These are phyloP conservation scores for Aspidapion aeneum DNA, from an alignment of 2,888 invertebrate genomes.

Conservation along the genomic window DNA sequence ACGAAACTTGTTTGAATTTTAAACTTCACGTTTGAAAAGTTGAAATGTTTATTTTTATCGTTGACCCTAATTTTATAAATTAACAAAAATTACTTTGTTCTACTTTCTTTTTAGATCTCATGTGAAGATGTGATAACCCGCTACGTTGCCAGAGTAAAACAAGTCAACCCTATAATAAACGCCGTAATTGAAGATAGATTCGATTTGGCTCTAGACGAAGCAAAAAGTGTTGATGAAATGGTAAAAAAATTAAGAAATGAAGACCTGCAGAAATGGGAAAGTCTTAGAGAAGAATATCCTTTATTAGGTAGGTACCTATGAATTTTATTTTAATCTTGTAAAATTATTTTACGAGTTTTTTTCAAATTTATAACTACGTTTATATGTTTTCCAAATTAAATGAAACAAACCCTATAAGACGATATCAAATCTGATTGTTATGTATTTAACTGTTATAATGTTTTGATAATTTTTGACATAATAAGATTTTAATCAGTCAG, in stretches of 20 bases:
- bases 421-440: too few species aligned
- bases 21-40: too few species aligned
- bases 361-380: neutral
- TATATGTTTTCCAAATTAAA: too few species aligned
- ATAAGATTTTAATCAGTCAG: too few species aligned
- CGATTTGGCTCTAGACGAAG: constrained; percentile 70
- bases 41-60: too few species aligned
- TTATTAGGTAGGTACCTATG: constrained; percentile 26
- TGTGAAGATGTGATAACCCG: constrained; percentile 67
- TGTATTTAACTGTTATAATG: too few species aligned
- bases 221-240: constrained; percentile 66
- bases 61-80: too few species aligned
- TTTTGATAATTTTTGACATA: too few species aligned
- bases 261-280: constrained; percentile 26
- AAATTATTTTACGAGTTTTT: neutral
- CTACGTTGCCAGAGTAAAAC: constrained; percentile 71
- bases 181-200: constrained; percentile 79
- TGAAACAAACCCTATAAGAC: too few species aligned
- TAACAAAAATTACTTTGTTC: too few species aligned
- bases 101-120: constrained; percentile 60
- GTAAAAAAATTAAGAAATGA: constrained; percentile 62
- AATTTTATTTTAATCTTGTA: too few species aligned
- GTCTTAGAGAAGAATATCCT: constrained; percentile 57
- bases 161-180: constrained; percentile 76
- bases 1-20: too few species aligned